These are phyloP conservation scores for Phymorhynchus buccinoides DNA, from an alignment of 1,140 invertebrate species.

Conservation along the genomic window DNA sequence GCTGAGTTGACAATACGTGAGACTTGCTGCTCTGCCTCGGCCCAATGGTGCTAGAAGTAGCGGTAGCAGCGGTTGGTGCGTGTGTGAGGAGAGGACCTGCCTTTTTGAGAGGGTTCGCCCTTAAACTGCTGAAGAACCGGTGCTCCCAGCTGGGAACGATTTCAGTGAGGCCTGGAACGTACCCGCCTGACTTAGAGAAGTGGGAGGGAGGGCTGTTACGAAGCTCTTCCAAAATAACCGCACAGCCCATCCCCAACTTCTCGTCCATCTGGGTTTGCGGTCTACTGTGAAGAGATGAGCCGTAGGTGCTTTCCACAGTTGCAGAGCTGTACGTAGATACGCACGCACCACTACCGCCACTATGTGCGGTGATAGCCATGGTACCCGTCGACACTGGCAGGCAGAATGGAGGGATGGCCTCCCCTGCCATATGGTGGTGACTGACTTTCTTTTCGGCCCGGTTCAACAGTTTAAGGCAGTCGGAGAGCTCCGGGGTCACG, in stretches of 20 bases:
- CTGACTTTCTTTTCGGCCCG: slow-evolving; percentile 69
- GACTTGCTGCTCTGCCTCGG: background rate
- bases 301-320: background rate
- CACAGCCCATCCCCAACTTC: background rate
- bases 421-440: too few relatives aligned
- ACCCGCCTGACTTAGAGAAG: background rate
- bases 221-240: too few relatives aligned
- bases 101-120: slow-evolving; percentile 38
- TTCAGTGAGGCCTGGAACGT: background rate
- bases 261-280: background rate
- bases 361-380: too few relatives aligned
- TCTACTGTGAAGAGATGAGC: background rate
- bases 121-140: slow-evolving; percentile 41
- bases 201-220: too few relatives aligned
- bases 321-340: background rate
- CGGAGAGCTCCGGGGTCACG: slow-evolving; percentile 69
- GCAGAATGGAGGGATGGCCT: too few relatives aligned
- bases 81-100: background rate
- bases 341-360: slow-evolving; percentile 27
- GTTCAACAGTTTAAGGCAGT: slow-evolving; percentile 70
- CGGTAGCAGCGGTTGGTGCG: background rate
- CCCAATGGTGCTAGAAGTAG: too few relatives aligned
- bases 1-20: background rate
- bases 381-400: background rate
- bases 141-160: slow-evolving; percentile 35